These are phyloP conservation scores for Semotilus atromaculatus DNA, from an alignment of 2,797 vertebrate genomes.

Conservation along the genomic window DNA sequence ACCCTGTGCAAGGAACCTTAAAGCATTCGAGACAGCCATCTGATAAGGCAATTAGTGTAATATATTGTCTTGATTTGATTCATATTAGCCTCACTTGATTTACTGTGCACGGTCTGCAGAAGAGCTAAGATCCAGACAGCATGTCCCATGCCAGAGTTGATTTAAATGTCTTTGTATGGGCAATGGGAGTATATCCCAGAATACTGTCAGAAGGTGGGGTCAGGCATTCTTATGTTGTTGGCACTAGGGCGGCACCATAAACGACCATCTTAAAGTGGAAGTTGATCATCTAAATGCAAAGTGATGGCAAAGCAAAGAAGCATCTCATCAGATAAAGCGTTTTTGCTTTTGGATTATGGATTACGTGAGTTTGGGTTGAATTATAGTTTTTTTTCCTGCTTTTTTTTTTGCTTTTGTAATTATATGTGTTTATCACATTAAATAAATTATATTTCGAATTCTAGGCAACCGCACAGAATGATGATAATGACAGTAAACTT, in stretches of 20 bases:
- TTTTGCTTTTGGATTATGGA: background rate
- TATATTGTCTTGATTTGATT: conserved; percentile 52
- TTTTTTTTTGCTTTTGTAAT: background rate
- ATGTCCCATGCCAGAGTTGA: conserved; percentile 37
- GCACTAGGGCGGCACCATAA: conserved; percentile 23
- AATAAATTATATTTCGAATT: background rate
- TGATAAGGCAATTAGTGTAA: conserved; percentile 54
- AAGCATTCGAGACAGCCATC: conserved; percentile 39
- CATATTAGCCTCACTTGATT: conserved; percentile 48
- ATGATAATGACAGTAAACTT: conserved; percentile 66
- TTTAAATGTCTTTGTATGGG: conserved; percentile 49
- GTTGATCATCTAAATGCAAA: conserved; percentile 54
- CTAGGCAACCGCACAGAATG: background rate
- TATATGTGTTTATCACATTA: background rate
- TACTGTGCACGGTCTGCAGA: conserved; percentile 39
- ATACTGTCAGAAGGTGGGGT: conserved; percentile 10
- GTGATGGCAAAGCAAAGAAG: conserved; percentile 47
- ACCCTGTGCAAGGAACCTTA: conserved; percentile 25
- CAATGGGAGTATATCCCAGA: conserved; percentile 38
- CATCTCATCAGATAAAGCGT: conserved; percentile 54
- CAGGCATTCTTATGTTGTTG: conserved; percentile 21
- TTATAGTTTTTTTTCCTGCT: background rate
- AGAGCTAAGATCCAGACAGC: conserved; percentile 40
- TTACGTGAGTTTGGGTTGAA: background rate
- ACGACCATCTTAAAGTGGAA: conserved; percentile 53